phyloP scores from a whole-genome alignment of 2,797 vertebrate species.

The Ctenopoma kingsleyae region DNA sequence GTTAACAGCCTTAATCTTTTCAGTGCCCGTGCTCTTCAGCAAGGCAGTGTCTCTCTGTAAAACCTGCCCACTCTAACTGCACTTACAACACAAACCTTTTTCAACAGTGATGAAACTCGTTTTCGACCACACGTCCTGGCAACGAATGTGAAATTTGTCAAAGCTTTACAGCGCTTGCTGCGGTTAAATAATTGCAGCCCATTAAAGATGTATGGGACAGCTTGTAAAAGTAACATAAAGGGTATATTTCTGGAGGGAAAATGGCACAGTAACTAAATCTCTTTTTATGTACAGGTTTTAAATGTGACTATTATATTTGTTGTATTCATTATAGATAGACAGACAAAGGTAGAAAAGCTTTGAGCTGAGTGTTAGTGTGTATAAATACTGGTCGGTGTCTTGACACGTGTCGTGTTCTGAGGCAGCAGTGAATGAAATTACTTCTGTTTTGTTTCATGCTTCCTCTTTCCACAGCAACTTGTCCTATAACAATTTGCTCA shows the following conservation, averaged over 20 bases:
- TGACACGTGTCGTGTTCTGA: slow-evolving; percentile 3
- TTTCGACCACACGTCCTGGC: slow-evolving; percentile 1
- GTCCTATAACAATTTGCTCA: no score
- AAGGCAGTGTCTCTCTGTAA: not conserved
- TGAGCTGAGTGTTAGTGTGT: not conserved
- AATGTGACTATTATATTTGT: slow-evolving; percentile 8
- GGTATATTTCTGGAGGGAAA: slow-evolving; percentile 4
- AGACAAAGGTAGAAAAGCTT: not conserved
- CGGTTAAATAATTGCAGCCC: not conserved
- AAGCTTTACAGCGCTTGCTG: slow-evolving; percentile 6
- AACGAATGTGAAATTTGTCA: not conserved
- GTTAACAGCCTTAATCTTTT: no score
- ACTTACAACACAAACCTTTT: not conserved
- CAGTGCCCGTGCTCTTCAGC: not conserved
- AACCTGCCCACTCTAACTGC: not conserved
- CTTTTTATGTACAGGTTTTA: slow-evolving; percentile 18
- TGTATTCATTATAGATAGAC: slow-evolving; percentile 12
- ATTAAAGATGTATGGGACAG: slow-evolving; percentile 22
- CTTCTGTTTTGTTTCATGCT: no score
- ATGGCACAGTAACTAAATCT: slow-evolving; percentile 1
- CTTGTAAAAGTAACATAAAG: slow-evolving; percentile 36
- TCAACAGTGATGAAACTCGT: slow-evolving; percentile 11
- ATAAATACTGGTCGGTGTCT: not conserved
- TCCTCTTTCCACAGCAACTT: not conserved
- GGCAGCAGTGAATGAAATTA: not conserved